Evolutionary conservation across 2,888 invertebrate genomes (phyloP).

Genomic region (Litoditis marina): DNA sequence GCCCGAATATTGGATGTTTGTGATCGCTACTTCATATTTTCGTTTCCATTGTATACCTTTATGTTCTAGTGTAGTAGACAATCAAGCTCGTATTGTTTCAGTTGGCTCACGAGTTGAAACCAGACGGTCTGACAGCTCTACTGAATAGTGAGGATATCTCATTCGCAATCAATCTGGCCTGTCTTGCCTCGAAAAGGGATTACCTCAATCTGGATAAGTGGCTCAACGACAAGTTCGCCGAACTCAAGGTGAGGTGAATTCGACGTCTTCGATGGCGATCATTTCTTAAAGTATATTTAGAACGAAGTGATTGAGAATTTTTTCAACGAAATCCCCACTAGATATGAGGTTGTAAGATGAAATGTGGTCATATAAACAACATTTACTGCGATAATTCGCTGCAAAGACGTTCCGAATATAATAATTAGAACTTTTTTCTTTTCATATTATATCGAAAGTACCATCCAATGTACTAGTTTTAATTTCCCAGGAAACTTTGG

Average conservation of each 20-base stretch:
- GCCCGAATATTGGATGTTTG: constrained; percentile 70
- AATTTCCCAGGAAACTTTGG: no score
- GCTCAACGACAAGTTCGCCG: constrained; percentile 91
- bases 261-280: constrained; percentile 63
- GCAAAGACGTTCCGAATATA: no score
- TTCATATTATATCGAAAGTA: no score
- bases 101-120: constrained; percentile 57
- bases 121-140: constrained; percentile 77
- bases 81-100: neutral
- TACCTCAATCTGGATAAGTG: constrained; percentile 97
- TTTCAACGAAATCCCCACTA: constrained; percentile 35
- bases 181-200: constrained; percentile 90
- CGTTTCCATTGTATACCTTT: no score
- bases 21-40: no score
- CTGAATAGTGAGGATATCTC: constrained; percentile 79
- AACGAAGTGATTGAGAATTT: constrained; percentile 43
- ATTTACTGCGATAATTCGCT: no score
- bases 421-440: no score
- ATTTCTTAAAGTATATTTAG: constrained; percentile 8
- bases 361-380: no score
- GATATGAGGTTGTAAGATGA: no score
- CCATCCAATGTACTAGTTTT: no score
- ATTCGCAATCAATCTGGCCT: constrained; percentile 95
- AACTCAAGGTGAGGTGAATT: constrained; percentile 72
- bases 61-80: constrained; percentile 63